Conservation (phyloP, 2,113 vertebrate genomes). For the Zapus hudsonius region DNA sequence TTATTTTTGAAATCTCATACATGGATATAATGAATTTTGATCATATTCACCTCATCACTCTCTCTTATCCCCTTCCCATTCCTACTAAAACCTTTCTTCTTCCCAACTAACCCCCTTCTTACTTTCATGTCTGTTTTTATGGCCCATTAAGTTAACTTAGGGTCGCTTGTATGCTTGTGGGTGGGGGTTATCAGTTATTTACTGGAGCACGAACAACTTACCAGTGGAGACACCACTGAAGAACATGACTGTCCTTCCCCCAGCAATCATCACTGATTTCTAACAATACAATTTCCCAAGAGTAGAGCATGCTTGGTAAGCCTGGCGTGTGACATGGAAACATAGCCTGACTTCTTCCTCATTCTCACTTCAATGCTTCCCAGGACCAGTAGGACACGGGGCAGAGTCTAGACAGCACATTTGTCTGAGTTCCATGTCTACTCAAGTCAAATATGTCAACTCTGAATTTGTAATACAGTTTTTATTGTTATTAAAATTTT, state of each 20-base stretch:
- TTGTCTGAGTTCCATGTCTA: slow-evolving; percentile 83
- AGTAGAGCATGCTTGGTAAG: slow-evolving; percentile 72
- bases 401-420: slow-evolving; percentile 82
- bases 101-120: too few relatives aligned
- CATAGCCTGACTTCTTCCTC: slow-evolving; percentile 81
- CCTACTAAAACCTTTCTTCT: too few relatives aligned
- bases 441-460: slow-evolving; percentile 84
- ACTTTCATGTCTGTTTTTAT: too few relatives aligned
- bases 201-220: too few relatives aligned
- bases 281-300: slow-evolving; percentile 84
- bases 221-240: too few relatives aligned
- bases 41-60: too few relatives aligned
- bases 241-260: neutral
- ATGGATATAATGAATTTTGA: too few relatives aligned
- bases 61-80: too few relatives aligned
- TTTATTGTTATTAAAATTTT: slow-evolving; percentile 83
- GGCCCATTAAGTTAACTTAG: too few relatives aligned
- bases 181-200: too few relatives aligned
- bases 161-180: too few relatives aligned
- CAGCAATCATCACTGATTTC: slow-evolving; percentile 78
- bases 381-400: slow-evolving; percentile 80
- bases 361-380: slow-evolving; percentile 79
- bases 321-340: slow-evolving; percentile 81
- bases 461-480: slow-evolving; percentile 79
- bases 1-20: too few relatives aligned